Conservation (phyloP, 1,140 invertebrate species). For the Alviniconcha marisindica region DNA sequence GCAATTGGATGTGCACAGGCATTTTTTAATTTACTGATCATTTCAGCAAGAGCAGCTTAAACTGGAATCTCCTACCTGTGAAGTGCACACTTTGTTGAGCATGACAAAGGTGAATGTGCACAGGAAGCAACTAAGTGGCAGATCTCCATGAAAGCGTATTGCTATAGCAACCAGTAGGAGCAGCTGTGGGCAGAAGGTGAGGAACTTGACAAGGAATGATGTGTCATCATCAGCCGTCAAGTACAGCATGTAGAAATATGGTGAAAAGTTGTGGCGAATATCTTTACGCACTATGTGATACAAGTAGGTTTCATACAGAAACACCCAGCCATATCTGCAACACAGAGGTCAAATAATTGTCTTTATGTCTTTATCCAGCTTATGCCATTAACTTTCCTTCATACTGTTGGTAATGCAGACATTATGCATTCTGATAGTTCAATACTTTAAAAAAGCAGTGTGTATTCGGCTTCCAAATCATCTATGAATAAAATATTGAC, state of each 20-base stretch:
- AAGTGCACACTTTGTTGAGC: conserved; percentile 96
- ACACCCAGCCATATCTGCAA: conserved; percentile 88
- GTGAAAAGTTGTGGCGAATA: conserved; percentile 97
- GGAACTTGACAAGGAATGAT: conserved; percentile 79
- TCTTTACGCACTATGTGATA: conserved; percentile 95
- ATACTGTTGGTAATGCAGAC: too few relatives aligned
- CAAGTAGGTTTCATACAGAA: conserved; percentile 93
- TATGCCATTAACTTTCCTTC: too few relatives aligned
- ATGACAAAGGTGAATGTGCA: conserved; percentile 93
- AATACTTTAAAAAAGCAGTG: too few relatives aligned
- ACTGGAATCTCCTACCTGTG: conserved; percentile 63
- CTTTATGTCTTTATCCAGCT: too few relatives aligned
- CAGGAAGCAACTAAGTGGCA: conserved; percentile 90
- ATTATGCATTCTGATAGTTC: too few relatives aligned
- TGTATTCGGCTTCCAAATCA: too few relatives aligned
- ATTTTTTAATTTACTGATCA: too few relatives aligned
- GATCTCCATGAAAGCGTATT: conserved; percentile 77
- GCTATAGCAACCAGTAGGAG: conserved; percentile 73
- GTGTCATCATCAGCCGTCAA: conserved; percentile 79
- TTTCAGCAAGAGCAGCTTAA: too few relatives aligned
- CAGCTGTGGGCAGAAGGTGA: conserved; percentile 82
- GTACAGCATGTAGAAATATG: conserved; percentile 96
- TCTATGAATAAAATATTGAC: too few relatives aligned
- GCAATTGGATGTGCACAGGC: too few relatives aligned
- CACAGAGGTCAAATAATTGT: too few relatives aligned